Evolutionary conservation across 2,113 vertebrate genomes (phyloP).

Genomic region (Xiphophorus couchianus): DNA sequence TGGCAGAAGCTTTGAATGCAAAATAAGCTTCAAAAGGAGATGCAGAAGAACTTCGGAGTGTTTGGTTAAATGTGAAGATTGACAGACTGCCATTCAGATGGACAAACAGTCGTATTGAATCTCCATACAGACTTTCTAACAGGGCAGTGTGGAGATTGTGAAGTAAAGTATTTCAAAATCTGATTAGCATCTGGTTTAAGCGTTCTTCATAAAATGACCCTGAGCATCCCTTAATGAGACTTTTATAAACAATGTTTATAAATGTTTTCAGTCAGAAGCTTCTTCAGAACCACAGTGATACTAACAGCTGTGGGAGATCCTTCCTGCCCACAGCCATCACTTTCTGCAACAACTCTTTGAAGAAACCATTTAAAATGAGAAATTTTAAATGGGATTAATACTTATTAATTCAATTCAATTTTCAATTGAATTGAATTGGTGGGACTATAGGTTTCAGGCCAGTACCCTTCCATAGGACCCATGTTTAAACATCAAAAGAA

Average conservation of each 20-base stretch:
- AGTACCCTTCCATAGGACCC: too few species aligned
- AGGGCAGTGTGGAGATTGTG: not conserved
- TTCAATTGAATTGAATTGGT: too few species aligned
- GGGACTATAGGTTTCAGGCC: not conserved
- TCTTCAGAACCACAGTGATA: too few species aligned
- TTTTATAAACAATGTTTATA: too few species aligned
- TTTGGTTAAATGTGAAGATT: not conserved
- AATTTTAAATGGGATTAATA: not conserved
- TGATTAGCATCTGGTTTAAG: not conserved
- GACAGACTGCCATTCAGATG: not conserved
- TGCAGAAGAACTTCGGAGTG: not conserved
- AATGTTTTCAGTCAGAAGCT: too few species aligned
- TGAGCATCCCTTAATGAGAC: too few species aligned
- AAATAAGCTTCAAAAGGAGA: conserved; percentile 31
- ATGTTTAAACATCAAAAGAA: not conserved
- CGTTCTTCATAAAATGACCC: not conserved
- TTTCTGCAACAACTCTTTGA: not conserved
- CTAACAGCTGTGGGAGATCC: too few species aligned
- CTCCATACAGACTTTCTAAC: not conserved
- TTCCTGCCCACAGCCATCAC: not conserved
- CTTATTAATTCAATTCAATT: too few species aligned
- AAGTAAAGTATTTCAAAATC: not conserved
- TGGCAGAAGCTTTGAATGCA: conserved; percentile 28
- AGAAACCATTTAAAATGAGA: too few species aligned
- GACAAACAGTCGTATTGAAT: not conserved